Evolutionary conservation across 1,140 invertebrate genomes (phyloP), one percentile per base, ranked within the genome.

Genomic region (Lasioglossum baleicum): DNA sequence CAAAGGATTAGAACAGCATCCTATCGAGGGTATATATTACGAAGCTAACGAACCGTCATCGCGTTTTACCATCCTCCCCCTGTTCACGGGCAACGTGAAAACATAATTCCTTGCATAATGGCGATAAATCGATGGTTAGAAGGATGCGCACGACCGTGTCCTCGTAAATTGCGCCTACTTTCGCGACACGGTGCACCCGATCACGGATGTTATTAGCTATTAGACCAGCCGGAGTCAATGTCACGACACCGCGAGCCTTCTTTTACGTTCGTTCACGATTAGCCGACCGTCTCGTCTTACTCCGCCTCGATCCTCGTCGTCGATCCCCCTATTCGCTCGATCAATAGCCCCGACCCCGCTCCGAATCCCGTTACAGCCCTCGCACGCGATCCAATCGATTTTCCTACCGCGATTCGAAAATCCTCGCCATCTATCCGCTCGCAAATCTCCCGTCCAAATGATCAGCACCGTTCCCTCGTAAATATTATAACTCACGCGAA

Each of bases 321-420:
- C 76, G 81, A 83, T 83, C 65, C 51, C 80, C 79, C 81, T 80
- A 71, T 56, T 65, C 63, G 63, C 31, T 63, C 82, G 80, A 83
- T 87, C 87, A 78, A 90, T 75, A 80, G 82, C 76, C 31, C 48
- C 85, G 79, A 84, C 81, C 78, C 79, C 74, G 75, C 83, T 73
- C 35, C 81, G 75, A 87, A 87, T 90, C 82, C 89, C 88, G 88
- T 90, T 91, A 91, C 80, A 79, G 83, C 66, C 85, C 79, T 64
- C 64, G 82, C 88, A 86, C 84, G 83, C 87, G 86, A 90, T 89
- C 83, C 22, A 82, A 85, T 88, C 83, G 86, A 86, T 89, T 90
- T 88, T 87, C 86, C 78, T 80, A 89, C 86, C 83, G 78, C 81
- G 71, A 84, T 53, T 53, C 17, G 15, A 53, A 53, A 53, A 53